Evolutionary conservation across 2,888 invertebrate species (phyloP).

Genomic region (Ditylenchus weischeri): DNA sequence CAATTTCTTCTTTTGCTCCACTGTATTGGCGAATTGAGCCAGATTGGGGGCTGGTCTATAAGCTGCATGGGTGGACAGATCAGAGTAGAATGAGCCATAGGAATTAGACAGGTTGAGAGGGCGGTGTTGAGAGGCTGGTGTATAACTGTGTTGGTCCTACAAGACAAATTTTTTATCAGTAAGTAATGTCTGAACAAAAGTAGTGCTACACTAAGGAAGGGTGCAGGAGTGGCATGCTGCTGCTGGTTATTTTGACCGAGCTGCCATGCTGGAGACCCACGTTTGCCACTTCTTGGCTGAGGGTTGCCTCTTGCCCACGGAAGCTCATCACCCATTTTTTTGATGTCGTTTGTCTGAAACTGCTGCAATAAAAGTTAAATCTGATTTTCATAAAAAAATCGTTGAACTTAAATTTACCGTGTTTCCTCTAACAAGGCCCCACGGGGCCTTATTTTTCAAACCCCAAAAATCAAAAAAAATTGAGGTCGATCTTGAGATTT

Average conservation of each 20-base stretch:
- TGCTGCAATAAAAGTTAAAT: neutral
- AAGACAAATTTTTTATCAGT: too few relatives aligned
- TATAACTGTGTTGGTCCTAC: too few relatives aligned
- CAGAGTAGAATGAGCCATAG: slow-evolving; percentile 25
- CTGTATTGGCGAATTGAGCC: slow-evolving; percentile 1
- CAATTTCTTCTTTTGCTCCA: slow-evolving; percentile 17
- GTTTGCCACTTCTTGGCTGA: slow-evolving; percentile 34
- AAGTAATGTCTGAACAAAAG: neutral
- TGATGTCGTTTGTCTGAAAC: neutral
- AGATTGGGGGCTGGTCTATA: neutral
- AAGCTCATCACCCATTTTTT: slow-evolving; percentile 24
- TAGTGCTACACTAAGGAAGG: neutral
- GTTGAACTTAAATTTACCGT: too few relatives aligned
- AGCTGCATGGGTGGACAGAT: slow-evolving; percentile 16
- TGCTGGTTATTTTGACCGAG: neutral
- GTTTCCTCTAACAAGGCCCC: too few relatives aligned
- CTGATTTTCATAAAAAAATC: too few relatives aligned
- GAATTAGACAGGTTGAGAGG: slow-evolving; percentile 26
- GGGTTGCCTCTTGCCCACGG: slow-evolving; percentile 42
- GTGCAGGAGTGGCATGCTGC: slow-evolving; percentile 12
- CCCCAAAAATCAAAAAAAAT: too few relatives aligned
- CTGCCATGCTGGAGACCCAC: slow-evolving; percentile 32
- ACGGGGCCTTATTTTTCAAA: too few relatives aligned
- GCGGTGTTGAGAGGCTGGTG: slow-evolving; percentile 4
- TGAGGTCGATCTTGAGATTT: too few relatives aligned